Evolutionary conservation across 1,140 invertebrate genomes (phyloP), one percentile per base, ranked within the genome.

Genomic region (Zaprionus gabonicus): DNA sequence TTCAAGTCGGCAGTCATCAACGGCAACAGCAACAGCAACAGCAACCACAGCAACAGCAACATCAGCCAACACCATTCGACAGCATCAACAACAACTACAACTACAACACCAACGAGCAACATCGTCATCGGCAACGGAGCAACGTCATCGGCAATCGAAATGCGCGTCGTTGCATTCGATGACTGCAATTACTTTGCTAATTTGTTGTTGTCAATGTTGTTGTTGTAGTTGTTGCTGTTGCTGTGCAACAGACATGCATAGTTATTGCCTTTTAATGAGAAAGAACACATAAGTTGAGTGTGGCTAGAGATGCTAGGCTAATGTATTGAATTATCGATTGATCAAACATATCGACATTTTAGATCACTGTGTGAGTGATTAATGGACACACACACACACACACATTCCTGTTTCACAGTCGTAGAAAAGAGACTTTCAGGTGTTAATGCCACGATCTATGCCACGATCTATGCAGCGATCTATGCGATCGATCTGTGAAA

Each of bases 171-270:
- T 60, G 74, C 51, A 60, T 55, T 76, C 46, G 60, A 34, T 72
- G 70, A 38, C 60, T 72, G 75, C 64, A 77, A 73, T 73, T 77
- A 77, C 71, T 76, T 76, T 72, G 74, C 62, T 72, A 62, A 72
- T 76, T 71, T 76, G 55, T 66, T 73, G 56, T 66, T 60, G 62
- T 46, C 57, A 51, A 41, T 64, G 31, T 65, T 70, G 51, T 63
- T 69, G 31, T 34, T 34, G 46, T 69, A 51, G 31, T 44, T 55
- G 46, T 36, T 70, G 38, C 27, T 65, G 31, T n/a, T 41, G 34
- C 3, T 46, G 44, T 25, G 53, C 53, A 31, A 9, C 7, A 46
- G 10, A 13, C 27, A 56, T 68, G 65, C 38, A 74, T 70, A 44
- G 57, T 70, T 56, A 66, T 71, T 49, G 69, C 17, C 57, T 71